Evolutionary conservation across 2,113 vertebrate species (phyloP).

Genomic region (Hyperoodon ampullatus): DNA sequence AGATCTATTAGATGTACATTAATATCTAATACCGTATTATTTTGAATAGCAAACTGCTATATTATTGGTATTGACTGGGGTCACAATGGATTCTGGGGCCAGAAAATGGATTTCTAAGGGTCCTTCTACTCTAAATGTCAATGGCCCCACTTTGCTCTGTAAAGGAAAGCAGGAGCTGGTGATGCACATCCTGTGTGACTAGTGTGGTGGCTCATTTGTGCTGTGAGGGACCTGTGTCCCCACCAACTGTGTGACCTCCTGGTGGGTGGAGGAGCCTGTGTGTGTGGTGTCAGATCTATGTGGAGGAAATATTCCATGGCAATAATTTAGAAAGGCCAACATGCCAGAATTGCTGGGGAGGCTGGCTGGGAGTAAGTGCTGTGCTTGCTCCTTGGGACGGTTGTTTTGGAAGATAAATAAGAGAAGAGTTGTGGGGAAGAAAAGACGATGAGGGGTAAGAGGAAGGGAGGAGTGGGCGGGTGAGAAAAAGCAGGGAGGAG

Average conservation of each 20-base stretch:
- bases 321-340: not conserved
- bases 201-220: not conserved
- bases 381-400: not conserved
- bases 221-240: not conserved
- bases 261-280: not conserved
- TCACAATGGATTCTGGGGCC: not conserved
- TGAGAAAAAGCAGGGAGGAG: not conserved
- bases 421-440: not conserved
- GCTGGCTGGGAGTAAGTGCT: not conserved
- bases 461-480: not conserved
- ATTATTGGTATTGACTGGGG: not conserved
- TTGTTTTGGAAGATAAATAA: not conserved
- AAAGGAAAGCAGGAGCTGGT: not conserved
- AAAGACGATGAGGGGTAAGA: not conserved
- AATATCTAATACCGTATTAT: not conserved
- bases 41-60: not conserved
- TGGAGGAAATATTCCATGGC: not conserved
- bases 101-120: not conserved
- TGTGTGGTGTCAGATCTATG: accelerated
- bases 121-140: not conserved
- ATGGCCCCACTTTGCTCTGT: not conserved
- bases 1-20: not conserved
- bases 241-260: not conserved
- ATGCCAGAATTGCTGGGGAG: not conserved
- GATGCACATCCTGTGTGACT: not conserved